Percentiles rank a stretch among this genome's conserved stretches.
phyloP scores from a whole-genome alignment of 2,797 vertebrate genomes.

The Sternarchorhynchus goeldii region DNA sequence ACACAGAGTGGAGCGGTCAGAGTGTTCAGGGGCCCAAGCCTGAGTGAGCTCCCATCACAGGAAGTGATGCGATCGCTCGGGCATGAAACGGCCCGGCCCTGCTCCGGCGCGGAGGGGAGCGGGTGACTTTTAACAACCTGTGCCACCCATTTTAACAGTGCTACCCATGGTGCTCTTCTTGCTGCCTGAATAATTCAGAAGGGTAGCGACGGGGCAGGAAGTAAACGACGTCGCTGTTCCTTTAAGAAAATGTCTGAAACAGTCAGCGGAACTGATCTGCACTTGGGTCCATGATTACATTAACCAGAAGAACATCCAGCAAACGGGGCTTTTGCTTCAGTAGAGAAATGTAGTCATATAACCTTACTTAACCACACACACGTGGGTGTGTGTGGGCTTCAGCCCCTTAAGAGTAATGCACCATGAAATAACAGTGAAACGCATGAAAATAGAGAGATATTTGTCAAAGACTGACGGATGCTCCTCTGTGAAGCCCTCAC shows the following conservation, averaged over 20 bases:
- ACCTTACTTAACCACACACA: slow-evolving; percentile 10
- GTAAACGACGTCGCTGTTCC: slow-evolving; percentile 6
- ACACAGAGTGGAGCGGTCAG: slow-evolving; percentile 29
- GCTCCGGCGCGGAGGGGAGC: background rate
- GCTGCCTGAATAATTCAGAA: slow-evolving; percentile 41
- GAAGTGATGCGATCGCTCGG: slow-evolving; percentile 43
- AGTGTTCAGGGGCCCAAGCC: slow-evolving; percentile 31
- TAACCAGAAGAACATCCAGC: slow-evolving; percentile 18
- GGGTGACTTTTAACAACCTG: slow-evolving; percentile 31
- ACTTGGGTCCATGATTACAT: slow-evolving; percentile 25
- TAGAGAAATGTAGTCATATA: slow-evolving; percentile 14
- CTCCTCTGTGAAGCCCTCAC: slow-evolving; percentile 5
- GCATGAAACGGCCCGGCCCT: slow-evolving; percentile 43
- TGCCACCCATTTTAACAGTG: background rate
- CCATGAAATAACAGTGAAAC: slow-evolving; percentile 35
- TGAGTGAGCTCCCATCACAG: slow-evolving; percentile 42
- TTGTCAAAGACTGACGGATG: slow-evolving; percentile 6
- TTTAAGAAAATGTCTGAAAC: slow-evolving; percentile 25
- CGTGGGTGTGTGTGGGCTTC: background rate
- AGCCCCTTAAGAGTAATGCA: slow-evolving; percentile 25
- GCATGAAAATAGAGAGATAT: slow-evolving; percentile 19
- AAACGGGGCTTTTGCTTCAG: slow-evolving; percentile 7
- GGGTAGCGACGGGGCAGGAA: background rate
- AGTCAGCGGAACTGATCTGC: slow-evolving; percentile 16
- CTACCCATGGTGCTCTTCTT: slow-evolving; percentile 27